Evolutionary conservation across 2,888 invertebrate genomes (phyloP).

Genomic region (Osmoderma eremita): DNA sequence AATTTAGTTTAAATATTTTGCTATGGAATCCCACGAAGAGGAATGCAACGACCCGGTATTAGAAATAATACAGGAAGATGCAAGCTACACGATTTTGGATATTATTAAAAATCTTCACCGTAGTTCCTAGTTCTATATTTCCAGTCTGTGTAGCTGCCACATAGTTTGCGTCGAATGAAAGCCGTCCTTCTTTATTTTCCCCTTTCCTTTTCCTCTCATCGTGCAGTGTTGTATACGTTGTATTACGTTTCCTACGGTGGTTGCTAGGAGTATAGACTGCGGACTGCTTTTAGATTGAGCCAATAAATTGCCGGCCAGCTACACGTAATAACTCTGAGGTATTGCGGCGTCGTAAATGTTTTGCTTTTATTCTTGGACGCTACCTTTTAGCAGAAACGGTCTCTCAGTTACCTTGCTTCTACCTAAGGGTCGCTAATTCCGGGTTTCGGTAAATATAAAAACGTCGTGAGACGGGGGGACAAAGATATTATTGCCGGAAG

Average conservation of each 20-base stretch:
- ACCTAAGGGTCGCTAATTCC: constrained; percentile 12
- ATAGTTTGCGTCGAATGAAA: background rate
- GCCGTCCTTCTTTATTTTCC: constrained; percentile 1
- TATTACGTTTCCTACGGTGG: background rate
- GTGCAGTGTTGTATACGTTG: background rate
- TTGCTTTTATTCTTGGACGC: constrained; percentile 20
- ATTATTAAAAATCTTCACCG: background rate
- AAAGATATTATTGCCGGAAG: constrained; percentile 4
- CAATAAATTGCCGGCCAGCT: constrained; percentile 18
- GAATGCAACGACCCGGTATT: background rate
- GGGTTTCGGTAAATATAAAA: background rate
- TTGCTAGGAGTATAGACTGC: background rate
- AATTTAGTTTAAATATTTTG: constrained; percentile 6
- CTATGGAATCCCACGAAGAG: background rate
- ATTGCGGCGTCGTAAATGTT: background rate
- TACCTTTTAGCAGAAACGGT: background rate
- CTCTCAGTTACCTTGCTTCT: background rate
- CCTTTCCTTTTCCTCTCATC: constrained; percentile 1
- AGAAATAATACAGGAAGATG: background rate
- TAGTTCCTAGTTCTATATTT: background rate
- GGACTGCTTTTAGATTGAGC: constrained; percentile 17
- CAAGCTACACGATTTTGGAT: background rate
- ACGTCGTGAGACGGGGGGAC: background rate
- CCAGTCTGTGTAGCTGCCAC: background rate
- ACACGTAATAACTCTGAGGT: background rate